phyloP scores from a whole-genome alignment of 2,888 invertebrate genomes.

The Hirudinaria manillensis region DNA sequence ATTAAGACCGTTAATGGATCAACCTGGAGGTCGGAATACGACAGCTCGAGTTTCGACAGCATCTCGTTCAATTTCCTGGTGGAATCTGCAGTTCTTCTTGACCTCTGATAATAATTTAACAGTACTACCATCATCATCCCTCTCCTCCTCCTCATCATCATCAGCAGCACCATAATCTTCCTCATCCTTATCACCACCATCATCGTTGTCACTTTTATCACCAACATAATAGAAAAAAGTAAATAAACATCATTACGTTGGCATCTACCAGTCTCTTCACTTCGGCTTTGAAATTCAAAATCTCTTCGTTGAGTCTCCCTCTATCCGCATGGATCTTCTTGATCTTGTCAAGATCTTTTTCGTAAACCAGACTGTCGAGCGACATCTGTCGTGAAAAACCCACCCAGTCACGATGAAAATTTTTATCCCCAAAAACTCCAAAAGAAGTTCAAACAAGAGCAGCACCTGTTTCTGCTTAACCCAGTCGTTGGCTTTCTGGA shows the following conservation, averaged over 20 bases:
- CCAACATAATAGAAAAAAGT: neutral
- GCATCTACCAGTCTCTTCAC: conserved; percentile 1
- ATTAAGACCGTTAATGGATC: neutral
- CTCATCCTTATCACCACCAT: neutral
- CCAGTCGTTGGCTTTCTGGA: conserved; percentile 24
- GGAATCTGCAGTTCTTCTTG: neutral
- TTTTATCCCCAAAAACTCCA: neutral
- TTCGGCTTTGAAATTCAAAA: conserved; percentile 1
- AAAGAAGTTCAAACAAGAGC: neutral
- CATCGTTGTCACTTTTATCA: neutral
- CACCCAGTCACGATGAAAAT: neutral
- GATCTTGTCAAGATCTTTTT: neutral
- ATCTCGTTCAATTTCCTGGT: conserved; percentile 67
- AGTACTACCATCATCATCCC: neutral
- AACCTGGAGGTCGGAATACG: conserved; percentile 79
- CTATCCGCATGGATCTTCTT: neutral
- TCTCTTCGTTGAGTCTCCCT: neutral
- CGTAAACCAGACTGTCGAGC: neutral
- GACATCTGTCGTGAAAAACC: neutral
- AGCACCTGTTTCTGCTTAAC: conserved; percentile 23
- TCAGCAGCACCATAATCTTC: neutral
- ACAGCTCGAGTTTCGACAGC: conserved; percentile 80
- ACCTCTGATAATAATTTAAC: conserved; percentile 13
- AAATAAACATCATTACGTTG: neutral
- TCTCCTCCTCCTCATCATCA: neutral